Conservation (phyloP, 2,888 invertebrate species). For the Ophioninae sp. region DNA sequence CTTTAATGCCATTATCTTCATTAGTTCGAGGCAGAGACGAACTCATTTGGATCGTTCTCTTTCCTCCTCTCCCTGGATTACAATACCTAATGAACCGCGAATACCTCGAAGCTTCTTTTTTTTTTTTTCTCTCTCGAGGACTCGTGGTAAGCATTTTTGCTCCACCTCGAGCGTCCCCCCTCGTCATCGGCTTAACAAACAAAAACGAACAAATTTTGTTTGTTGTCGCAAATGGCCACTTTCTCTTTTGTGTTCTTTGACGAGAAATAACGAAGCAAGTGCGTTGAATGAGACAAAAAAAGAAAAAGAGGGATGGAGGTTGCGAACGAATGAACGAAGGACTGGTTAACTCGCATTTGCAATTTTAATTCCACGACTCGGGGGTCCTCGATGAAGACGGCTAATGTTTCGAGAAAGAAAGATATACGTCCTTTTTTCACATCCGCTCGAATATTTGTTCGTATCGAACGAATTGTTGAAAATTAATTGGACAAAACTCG, state of each 20-base stretch:
- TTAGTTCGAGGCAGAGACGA: conserved; percentile 70
- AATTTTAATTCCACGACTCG: conserved; percentile 76
- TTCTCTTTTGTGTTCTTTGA: conserved; percentile 68
- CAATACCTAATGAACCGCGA: conserved; percentile 80
- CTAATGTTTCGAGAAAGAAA: conserved; percentile 16
- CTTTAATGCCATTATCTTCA: conserved; percentile 80
- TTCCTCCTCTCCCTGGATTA: conserved; percentile 73
- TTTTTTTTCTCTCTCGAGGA: conserved; percentile 55
- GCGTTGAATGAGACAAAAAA: conserved; percentile 9
- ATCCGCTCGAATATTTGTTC: conserved; percentile 29
- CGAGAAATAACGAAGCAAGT: conserved; percentile 56
- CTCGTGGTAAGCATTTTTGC: conserved; percentile 16
- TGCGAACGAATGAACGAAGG: conserved; percentile 62
- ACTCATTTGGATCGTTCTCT: conserved; percentile 34
- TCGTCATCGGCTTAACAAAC: conserved; percentile 66
- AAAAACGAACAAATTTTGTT: conserved; percentile 79
- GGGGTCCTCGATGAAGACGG: conserved; percentile 1
- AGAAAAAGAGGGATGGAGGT: background rate
- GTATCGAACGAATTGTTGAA: too few species aligned
- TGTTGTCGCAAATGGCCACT: conserved; percentile 76
- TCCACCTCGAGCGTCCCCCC: conserved; percentile 4
- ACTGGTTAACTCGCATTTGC: conserved; percentile 77
- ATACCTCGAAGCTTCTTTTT: conserved; percentile 67
- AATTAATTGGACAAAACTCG: too few species aligned
- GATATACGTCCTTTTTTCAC: conserved; percentile 1